phyloP scores from a whole-genome alignment of 2,797 vertebrate species.

The Notolepis coatsorum region DNA sequence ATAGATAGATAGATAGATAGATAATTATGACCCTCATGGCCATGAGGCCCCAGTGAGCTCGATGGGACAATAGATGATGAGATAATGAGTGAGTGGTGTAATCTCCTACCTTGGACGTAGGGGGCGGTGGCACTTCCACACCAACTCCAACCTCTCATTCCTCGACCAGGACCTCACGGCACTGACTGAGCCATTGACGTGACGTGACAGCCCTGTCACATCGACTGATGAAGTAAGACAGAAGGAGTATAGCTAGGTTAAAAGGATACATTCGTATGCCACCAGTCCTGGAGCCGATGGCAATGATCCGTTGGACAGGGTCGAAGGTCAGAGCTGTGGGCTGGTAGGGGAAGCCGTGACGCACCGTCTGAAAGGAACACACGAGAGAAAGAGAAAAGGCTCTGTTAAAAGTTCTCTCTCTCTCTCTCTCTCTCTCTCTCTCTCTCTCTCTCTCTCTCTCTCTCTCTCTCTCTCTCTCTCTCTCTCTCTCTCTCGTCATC shows the following conservation, averaged over 20 bases:
- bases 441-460: neutral
- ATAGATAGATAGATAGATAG: too few species aligned
- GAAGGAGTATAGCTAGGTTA: neutral
- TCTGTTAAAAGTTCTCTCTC: too few species aligned
- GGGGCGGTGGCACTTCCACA: too few species aligned
- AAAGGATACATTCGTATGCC: conserved; percentile 99
- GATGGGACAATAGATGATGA: conserved; percentile 18
- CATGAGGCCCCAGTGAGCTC: conserved; percentile 24
- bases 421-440: too few species aligned
- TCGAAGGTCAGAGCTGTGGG: conserved; percentile 96
- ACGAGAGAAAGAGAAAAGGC: neutral
- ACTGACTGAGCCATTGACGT: conserved; percentile 42
- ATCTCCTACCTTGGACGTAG: conserved; percentile 72
- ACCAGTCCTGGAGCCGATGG: conserved; percentile 93
- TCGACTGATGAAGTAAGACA: conserved; percentile 25
- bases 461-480: too few species aligned
- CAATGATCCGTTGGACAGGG: conserved; percentile 97
- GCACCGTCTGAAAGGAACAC: conserved; percentile 87
- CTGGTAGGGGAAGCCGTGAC: conserved; percentile 96
- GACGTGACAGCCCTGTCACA: conserved; percentile 50
- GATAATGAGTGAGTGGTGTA: conserved; percentile 37
- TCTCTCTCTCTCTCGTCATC: too few species aligned
- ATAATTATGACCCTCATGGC: conserved; percentile 31
- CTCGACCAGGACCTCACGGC: conserved; percentile 49
- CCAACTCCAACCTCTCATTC: conserved; percentile 38